Base-by-base conservation (phyloP, 2,797 vertebrate species). In the Neoniphon sammara region DNA sequence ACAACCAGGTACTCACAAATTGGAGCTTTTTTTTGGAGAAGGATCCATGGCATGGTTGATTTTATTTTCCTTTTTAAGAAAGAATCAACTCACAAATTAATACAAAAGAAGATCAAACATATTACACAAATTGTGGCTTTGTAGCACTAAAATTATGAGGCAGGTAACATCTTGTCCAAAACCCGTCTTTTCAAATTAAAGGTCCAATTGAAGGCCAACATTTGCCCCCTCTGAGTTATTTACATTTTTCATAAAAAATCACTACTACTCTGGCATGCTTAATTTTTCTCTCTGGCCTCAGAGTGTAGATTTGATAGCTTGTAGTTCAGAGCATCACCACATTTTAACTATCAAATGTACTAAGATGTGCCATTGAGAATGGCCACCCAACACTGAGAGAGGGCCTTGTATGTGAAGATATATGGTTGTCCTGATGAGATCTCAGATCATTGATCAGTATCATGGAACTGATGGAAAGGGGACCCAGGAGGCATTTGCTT, bases 401-500 rank as follows among this genome's bases (percentile, higher is more conserved):
- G 46, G 15, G 30, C 30, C 31, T 21, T 68, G n/a, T 20, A 15
- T 63, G 72, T 27, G 46, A n/a, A 65, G 56, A 75, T 80, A 66
- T 71, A 70, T 68, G 71, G 52, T 64, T 27, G 34, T 31, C 54
- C 65, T 63, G 23, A 49, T 73, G 70, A 82, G 67, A 46, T 60
- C 42, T 69, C 77, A 62, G 66, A n/a, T 79, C 67, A 71, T 42
- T 71, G 73, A 79, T 81, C 55, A 58, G 58, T 69, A 59, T 75
- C 53, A 20, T 58, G 55, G 57, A 60, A 57, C 65, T 44, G 17
- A 77, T 70, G 62, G 56, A 77, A 70, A 75, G 72, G 70, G 31
- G 56, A 84, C 77, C 66, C 69, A 68, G 55, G 58, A 80, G 67
- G 75, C 78, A 56, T 88, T 75, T 77, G 70, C 78, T 83, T 84